Evolutionary conservation across 2,113 vertebrate genomes (phyloP), one percentile per base, ranked within the genome.

Genomic region (Hemiscyllium ocellatum): DNA sequence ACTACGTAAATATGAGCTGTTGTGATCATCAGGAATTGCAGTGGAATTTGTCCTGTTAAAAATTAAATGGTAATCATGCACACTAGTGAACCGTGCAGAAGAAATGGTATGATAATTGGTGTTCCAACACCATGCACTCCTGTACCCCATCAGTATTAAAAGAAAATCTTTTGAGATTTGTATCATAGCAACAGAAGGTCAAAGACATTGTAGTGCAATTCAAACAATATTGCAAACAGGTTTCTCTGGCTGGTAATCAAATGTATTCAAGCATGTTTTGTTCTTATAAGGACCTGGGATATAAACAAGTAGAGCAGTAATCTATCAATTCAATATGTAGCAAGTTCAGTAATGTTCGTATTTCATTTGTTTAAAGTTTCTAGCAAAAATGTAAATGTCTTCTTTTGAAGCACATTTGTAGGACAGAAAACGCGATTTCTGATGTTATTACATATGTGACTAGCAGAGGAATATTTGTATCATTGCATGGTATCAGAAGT

Each of bases 11-110:
- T 91, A 65, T 2, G n/a, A 13, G 13, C 33, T 90, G 86, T 15
- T n/a, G 29, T 91, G 33, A 94, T 94, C 93, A 47, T 22, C 93
- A 70, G 70, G 42, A 29, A 94, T 20, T 94, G 29, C 93, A 94
- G 42, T 94, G 37, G 65, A 26, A 50, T 70, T 50, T 29, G 47
- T 22, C n/a, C 66, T 22, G 2, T 47, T 70, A 70, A 70, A 68
- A 47, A 94, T 94, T 22, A 4, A 94, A 70, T 68, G 70, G 17
- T 47, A 22, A 94, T 47, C 70, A 65, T 91, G 29, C 29, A 61
- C 29, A 91, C 24, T 70, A 50, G n/a, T 20, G 47, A 70, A 94
- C n/a, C 47, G 20, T 70, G 66, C 91, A 69, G n/a, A 91, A 17
- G 52, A 94, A 94, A 68, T 94, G 12, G 6, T 94, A 94, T 20